Conservation (phyloP, 2,888 invertebrate species). For the Nasonia oneida region DNA sequence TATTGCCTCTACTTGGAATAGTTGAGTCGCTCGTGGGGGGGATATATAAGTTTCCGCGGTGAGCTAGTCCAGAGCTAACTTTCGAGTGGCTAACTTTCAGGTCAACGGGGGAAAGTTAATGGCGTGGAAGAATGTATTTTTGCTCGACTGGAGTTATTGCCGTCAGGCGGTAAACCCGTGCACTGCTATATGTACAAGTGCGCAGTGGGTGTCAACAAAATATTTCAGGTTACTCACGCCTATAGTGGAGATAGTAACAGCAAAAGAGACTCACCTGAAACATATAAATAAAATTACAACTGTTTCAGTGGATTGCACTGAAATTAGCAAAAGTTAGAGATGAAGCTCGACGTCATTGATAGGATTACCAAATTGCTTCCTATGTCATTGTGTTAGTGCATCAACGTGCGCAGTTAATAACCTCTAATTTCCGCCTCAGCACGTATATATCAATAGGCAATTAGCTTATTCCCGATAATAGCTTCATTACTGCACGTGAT, state of each 20-base stretch:
- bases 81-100: conserved; percentile 1
- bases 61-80: not conserved
- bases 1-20: conserved; percentile 7
- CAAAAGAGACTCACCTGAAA: too few species aligned
- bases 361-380: too few species aligned
- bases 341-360: too few species aligned
- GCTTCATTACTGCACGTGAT: not conserved
- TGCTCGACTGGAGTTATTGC: conserved; percentile 2
- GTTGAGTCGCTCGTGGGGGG: not conserved
- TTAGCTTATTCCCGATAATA: not conserved
- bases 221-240: not conserved
- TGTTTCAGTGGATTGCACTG: too few species aligned
- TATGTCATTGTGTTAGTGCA: too few species aligned
- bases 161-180: not conserved
- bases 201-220: not conserved
- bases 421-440: not conserved
- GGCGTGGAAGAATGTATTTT: not conserved
- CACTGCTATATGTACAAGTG: not conserved
- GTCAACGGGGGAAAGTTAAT: not conserved
- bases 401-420: not conserved
- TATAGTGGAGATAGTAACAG: not conserved
- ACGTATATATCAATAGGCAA: not conserved
- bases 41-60: not conserved
- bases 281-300: too few species aligned
- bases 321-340: too few species aligned